These are phyloP conservation scores for Pseudochirops cupreus DNA, from an alignment of 2,797 vertebrate genomes.

Conservation along the genomic window DNA sequence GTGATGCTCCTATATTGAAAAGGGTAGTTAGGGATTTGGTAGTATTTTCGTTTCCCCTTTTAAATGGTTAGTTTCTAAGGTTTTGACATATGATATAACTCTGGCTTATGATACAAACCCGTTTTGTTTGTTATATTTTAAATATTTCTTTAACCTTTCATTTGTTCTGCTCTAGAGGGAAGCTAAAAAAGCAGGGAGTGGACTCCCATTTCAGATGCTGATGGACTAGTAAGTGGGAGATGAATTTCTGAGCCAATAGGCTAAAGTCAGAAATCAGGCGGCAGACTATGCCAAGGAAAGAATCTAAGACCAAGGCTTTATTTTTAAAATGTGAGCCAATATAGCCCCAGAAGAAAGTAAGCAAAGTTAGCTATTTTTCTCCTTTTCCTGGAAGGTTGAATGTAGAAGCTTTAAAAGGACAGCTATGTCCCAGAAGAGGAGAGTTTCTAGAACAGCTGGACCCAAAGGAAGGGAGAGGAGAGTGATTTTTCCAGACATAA, in stretches of 20 bases:
- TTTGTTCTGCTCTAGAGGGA: not conserved
- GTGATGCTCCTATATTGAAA: not conserved
- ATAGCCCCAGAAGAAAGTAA: not conserved
- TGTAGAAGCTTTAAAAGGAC: not conserved
- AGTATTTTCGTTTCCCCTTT: not conserved
- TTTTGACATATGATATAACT: not conserved
- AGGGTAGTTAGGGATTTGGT: not conserved
- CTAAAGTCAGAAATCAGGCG: not conserved
- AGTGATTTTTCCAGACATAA: not conserved
- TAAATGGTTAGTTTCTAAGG: not conserved
- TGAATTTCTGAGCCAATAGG: not conserved
- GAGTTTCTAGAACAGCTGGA: not conserved
- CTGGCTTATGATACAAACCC: not conserved
- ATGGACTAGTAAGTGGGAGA: not conserved
- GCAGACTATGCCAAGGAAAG: not conserved
- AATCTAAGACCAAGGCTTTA: not conserved
- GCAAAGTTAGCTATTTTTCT: not conserved
- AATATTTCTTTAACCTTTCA: not conserved
- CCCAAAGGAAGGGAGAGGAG: not conserved
- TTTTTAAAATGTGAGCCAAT: not conserved
- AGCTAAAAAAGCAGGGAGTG: not conserved
- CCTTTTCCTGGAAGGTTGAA: not conserved
- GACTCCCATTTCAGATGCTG: not conserved
- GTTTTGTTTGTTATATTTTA: not conserved
- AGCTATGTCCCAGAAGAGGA: not conserved